Evolutionary conservation across 2,113 vertebrate species (phyloP).

Genomic region (Mobula birostris): DNA sequence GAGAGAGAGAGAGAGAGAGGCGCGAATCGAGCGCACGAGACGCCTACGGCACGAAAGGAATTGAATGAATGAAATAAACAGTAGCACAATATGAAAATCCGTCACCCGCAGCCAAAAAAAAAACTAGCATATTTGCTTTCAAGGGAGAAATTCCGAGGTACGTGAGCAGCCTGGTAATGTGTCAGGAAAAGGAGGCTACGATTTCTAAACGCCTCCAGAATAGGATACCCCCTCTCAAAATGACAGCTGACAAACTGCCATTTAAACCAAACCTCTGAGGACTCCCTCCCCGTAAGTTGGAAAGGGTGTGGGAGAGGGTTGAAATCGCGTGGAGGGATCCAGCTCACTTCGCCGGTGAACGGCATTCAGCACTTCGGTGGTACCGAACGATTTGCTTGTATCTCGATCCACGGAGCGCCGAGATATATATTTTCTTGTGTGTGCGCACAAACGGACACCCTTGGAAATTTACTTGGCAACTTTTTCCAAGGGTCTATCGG

Average conservation of each 20-base stretch:
- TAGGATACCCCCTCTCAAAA: neutral
- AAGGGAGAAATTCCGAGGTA: slow-evolving; percentile 9
- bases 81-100: neutral
- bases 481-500: neutral
- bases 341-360: neutral
- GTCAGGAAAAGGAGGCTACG: neutral
- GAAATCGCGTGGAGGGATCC: neutral
- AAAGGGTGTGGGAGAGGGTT: too few species aligned
- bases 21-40: neutral
- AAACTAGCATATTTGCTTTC: slow-evolving; percentile 11
- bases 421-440: neutral
- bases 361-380: neutral
- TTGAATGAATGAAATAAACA: slow-evolving; percentile 20
- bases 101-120: slow-evolving; percentile 32
- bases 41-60: neutral
- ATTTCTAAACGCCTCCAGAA: neutral
- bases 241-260: neutral
- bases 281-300: neutral
- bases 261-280: neutral
- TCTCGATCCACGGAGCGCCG: neutral
- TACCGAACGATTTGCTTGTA: neutral
- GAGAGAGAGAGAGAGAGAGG: neutral
- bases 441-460: neutral
- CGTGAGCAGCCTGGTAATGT: slow-evolving; percentile 11
- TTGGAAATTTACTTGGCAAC: neutral